Base-by-base conservation (phyloP, 2,113 vertebrate species). In the Periophthalmus modestus region DNA sequence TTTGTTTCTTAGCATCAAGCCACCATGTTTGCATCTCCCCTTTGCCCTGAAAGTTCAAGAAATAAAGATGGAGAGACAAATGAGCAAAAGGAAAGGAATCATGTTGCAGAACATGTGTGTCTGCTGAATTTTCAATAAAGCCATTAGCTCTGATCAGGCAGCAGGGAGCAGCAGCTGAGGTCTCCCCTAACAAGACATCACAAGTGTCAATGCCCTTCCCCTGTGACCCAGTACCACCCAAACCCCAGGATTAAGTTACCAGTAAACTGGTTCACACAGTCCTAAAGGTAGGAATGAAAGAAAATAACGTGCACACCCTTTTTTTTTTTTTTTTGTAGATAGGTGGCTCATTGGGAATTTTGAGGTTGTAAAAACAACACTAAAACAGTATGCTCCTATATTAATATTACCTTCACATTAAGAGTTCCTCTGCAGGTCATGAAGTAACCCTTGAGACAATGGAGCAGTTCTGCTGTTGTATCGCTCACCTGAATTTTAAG, bases 1-100 rank as follows among this genome's bases (percentile, higher is more conserved):
- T 18, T 0, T 82, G 47, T 74, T 65, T 86, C 74, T 92, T 94
- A 59, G 89, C 85, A 52, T 94, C 91, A 11, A 94, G 89, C 93
- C 93, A 94, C 92, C 92, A 94, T 34, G 94, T 94, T 28, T 78
- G 93, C 92, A 94, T 94, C 18, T 92, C 91, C n/a, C 92, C 93
- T 87, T 94, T 94, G 6, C 92, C 93, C 93, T 94, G 80, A 72
- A 39, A 15, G 68, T 69, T 59, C 61, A 57, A 76, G 11, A 83
- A 78, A 83, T 75, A 24, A 1, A 68, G 9, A 66, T 21, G 50
- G 18, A 33, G 7, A 33, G 7, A 47, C 63, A 39, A 12, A 48
- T 19, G 11, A 55, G 48, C 36, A 36, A 74, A 33, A 74, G 48
- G 48, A 66, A 13, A 46, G 11, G 74, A 73, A 66, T 82, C 79